Base-by-base conservation (phyloP, 53 echinoderm and acorn worm genomes). In the Pentamera pediparva region DNA sequence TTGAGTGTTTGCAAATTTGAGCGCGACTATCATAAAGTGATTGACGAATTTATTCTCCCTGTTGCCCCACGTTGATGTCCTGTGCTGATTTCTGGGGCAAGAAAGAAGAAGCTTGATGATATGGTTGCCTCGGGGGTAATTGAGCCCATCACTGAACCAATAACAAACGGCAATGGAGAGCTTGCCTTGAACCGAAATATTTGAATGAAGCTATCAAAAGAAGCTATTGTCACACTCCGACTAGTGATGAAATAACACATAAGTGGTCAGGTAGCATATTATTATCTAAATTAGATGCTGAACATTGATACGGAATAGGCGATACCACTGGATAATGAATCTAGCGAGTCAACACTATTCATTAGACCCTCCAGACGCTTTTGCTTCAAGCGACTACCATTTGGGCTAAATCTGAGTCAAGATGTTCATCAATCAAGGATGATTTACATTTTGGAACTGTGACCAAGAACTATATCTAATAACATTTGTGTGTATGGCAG, bases 141-240 rank as follows among this genome's bases (percentile, higher is more conserved):
- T 9, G 29, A n/a, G 6, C 69, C 69, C 11, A 51, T 83, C 31
- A 56, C 56, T 4, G 79, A 79, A 30, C 79, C 79, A 19, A 79
- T 69, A 37, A 37, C 56, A 15, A 79, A 57, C 56, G 81, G 78
- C 4, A 43, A 27, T 77, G 59, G 56, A 50, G 76, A 15, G 33
- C 86, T n/a, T 90, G 88, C 33, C 61, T 88, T 33, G 91, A 90
- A 34, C 91, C 91, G 9, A 86, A 77, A 41, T 83, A 83, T 61
- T 47, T 83, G 28, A 90, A 90, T 30, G 53, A 41, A 2, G 81
- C 86, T 32, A 76, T 86, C 31, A 90, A 90, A 59, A 52, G 83
- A 24, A 57, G 30, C 32, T 73, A 83, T 43, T 69, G 76, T 28
- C 59, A 69, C 45, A 86, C 81, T 0, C 80, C 80, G 1, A 86